Base-by-base conservation (phyloP, 1,140 invertebrate species). In the Halesus radiatus region DNA sequence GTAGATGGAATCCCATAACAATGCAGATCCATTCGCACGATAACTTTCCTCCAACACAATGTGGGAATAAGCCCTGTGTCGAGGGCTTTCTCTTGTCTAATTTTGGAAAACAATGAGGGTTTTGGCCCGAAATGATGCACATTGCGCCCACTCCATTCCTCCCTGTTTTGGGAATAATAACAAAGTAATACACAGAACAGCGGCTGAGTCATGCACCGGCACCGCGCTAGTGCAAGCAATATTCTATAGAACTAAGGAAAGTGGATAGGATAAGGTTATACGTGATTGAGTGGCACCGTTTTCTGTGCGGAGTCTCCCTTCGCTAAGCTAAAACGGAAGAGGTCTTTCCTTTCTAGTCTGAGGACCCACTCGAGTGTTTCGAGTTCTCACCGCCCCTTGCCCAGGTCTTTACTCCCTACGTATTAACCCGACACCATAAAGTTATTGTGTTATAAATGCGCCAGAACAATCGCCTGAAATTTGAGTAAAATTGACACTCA, bases 311-410 rank as follows among this genome's bases (percentile, higher is more conserved):
- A 29, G 70, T 45, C 80, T 70, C 76, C 79, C 79, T 78, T 78
- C 79, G 68, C 80, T 66, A 75, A 78, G 80, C 80, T 81, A 78
- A 81, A 81, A 78, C 78, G 75, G 78, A 75, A 73, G 68, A 75
- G 79, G 64, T 3, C 50, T 74, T 70, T 75, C 76, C 75, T 64
- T 26, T 53, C 75, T 64, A 60, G 75, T 81, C 80, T 77, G n/a
- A 72, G 68, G 26, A 68, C 18, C n/a, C 29, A 7, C 66, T 70
- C 18, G 52, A 32, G 45, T 3, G 58, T 56, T 64, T 52, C n/a
- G n/a, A n/a, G n/a, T n/a, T n/a, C n/a, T n/a, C n/a, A 23, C 52
- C 72, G 13, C 50, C 23, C 52, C 52, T 20, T 29, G 16, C 18
- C 23, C 68, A 16, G 7, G n/a, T 23, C 32, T 72, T 72, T 26